Base-by-base conservation (phyloP, 2,797 vertebrate genomes). In the Mormyrops attenuatus region DNA sequence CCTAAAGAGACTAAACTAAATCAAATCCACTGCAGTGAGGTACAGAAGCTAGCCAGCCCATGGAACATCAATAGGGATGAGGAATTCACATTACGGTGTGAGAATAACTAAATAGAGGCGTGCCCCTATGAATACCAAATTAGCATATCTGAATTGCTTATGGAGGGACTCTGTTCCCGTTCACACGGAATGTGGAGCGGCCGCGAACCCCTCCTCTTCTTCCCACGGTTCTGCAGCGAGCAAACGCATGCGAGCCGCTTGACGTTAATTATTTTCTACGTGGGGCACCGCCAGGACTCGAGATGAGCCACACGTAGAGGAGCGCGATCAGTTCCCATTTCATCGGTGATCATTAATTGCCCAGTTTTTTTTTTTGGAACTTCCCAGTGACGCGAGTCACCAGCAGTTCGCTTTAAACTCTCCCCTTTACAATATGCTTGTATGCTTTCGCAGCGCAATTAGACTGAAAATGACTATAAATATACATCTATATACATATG, bases 1-100 rank as follows among this genome's bases (percentile, higher is more conserved):
- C 97, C 96, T 93, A 95, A 95, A 96, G 96, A 97, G 95, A 96
- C 96, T 94, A 95, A 96, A 96, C 94, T 96, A 96, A 97, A 97
- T 97, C 96, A 96, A 95, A 95, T 95, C 94, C 88, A 92, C 94
- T 94, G 95, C 95, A 95, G 95, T 95, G 93, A 95, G 93, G 95
- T 94, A 94, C 93, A 95, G 94, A 91, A 92, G 94, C 94, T 95
- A 94, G 95, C 94, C 95, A 96, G 96, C 96, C 94, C 95, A 94
- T 93, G 94, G 94, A 93, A 95, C 96, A 96, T 96, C 95, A 97
- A 96, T 92, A 94, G 92, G 92, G 94, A 96, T 96, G 92, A 88
- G 93, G 92, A 95, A 95, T 96, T 96, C 94, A 93, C 94, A 91
- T 93, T 94, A 93, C 95, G 95, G 95, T 95, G 95, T 95, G 95